These are phyloP conservation scores for Bellardia bayeri DNA, from an alignment of 2,888 invertebrate species.

Conservation along the genomic window DNA sequence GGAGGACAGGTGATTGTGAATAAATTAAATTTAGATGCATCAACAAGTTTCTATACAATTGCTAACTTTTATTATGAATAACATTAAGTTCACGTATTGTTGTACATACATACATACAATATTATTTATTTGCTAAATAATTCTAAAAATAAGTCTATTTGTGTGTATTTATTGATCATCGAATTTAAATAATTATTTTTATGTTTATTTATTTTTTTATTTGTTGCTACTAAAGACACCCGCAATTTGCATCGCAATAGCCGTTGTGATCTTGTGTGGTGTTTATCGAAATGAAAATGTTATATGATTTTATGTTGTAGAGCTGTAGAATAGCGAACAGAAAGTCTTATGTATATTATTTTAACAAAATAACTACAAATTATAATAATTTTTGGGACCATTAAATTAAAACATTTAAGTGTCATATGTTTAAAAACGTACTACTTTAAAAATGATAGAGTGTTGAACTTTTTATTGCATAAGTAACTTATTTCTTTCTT, in stretches of 20 bases:
- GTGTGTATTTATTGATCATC: neutral
- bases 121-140: neutral
- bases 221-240: too few relatives aligned
- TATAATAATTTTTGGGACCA: conserved; percentile 4
- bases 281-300: neutral
- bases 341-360: neutral
- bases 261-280: neutral
- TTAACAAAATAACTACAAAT: neutral
- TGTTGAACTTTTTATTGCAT: too few relatives aligned
- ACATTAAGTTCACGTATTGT: too few relatives aligned
- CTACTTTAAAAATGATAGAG: too few relatives aligned
- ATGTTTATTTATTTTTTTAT: too few relatives aligned
- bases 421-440: too few relatives aligned
- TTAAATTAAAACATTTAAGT: neutral
- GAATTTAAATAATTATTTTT: conserved; percentile 14
- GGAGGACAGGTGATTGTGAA: neutral
- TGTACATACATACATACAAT: too few relatives aligned
- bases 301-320: conserved; percentile 4
- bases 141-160: neutral
- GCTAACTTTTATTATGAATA: too few relatives aligned
- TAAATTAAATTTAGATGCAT: neutral
- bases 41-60: neutral
- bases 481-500: too few relatives aligned
- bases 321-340: neutral
- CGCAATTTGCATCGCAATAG: conserved; percentile 36